Base-by-base conservation (phyloP, 2,113 vertebrate species). In the Trichechus manatus region DNA sequence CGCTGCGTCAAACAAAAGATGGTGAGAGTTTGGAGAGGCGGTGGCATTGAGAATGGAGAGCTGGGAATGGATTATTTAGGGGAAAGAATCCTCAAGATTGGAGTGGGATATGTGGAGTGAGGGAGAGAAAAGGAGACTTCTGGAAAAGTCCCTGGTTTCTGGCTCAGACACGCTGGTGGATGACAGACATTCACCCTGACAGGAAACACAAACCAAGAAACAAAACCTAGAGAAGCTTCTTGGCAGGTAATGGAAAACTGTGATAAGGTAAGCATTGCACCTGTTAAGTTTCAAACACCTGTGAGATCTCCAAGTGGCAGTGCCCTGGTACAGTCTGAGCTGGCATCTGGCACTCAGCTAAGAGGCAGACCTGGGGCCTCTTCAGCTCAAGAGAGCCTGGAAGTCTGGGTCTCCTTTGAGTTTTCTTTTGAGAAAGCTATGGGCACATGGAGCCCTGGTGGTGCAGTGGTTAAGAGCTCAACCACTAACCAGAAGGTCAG, bases 221-320 rank as follows among this genome's bases (percentile, higher is more conserved):
- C 14, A 88, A 82, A 68, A 61, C 20, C n/a, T 3, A 8, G 27
- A 7, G n/a, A 0, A 36, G 6, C 1, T 27, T 2, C 0, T 8
- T 6, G 39, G 29, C 5, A 95, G 70, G 8, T 19, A 3, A 17
- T 5, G 9, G 6, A 27, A 81, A 64, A 39, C 25, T 7, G 11
- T 9, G 36, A 85, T 44, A 27, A 66, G 15, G 3, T 9, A 56
- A 78, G 72, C 10, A 11, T 6, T 63, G 14, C 25, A 31, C 9
- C 42, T n/a, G 59, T 63, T 72, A 33, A 81, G 25, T 15, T 59
- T 83, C 42, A 87, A 53, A 50, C 39, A 82, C 15, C 39, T 84
- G 17, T 31, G 63, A 95, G 78, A 82, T 72, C 61, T 82, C 25
- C 31, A 84, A 22, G 3, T 8, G 63, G 4, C 0, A 0, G 1